These are phyloP conservation scores for Carassius auratus DNA, from an alignment of 2,113 vertebrate genomes.

Conservation along the genomic window DNA sequence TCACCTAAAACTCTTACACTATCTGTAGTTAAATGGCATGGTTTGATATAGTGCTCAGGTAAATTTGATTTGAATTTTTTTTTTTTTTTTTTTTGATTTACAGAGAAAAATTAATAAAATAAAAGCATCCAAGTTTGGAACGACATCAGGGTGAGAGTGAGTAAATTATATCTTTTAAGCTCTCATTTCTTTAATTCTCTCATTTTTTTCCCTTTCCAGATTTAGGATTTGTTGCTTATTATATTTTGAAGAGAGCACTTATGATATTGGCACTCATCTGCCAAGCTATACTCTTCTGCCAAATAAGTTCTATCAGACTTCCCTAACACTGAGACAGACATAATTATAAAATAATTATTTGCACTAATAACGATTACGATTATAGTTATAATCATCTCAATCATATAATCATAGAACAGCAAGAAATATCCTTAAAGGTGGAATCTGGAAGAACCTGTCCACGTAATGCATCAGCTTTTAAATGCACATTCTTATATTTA, in stretches of 20 bases:
- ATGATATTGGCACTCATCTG: background rate
- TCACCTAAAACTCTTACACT: too few species aligned
- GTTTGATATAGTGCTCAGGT: too few species aligned
- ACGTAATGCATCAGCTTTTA: slow-evolving; percentile 8
- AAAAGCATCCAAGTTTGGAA: background rate
- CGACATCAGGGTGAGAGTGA: background rate
- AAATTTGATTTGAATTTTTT: too few species aligned
- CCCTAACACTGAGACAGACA: background rate
- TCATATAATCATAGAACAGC: background rate
- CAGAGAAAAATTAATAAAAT: background rate
- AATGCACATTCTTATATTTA: slow-evolving; percentile 19
- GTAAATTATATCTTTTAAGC: background rate
- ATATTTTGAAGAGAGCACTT: slow-evolving; percentile 11
- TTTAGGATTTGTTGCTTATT: background rate
- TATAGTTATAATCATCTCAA: background rate
- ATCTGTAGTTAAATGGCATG: too few species aligned
- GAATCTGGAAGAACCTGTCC: background rate
- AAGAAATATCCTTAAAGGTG: slow-evolving; percentile 4
- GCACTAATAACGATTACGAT: slow-evolving; percentile 1
- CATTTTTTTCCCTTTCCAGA: background rate
- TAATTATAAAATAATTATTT: slow-evolving; percentile 6
- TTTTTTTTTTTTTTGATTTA: too few species aligned
- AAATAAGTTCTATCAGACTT: background rate
- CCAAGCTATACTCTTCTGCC: slow-evolving; percentile 14
- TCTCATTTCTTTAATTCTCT: background rate